Conservation (phyloP, 2,888 invertebrate species). For the Oscheius sp. region DNA sequence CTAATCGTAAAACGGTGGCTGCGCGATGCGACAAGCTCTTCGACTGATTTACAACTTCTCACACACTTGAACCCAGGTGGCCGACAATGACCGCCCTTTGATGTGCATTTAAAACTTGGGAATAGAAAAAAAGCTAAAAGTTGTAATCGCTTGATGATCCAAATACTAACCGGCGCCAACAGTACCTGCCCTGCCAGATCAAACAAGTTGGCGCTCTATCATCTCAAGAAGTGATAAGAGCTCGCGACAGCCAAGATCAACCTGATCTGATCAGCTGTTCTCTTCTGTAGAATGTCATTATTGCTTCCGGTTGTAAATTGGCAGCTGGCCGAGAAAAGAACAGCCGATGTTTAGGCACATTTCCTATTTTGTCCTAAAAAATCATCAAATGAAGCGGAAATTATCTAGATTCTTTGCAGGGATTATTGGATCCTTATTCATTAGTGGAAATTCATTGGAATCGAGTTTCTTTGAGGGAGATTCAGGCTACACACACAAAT, state of each 20-base stretch:
- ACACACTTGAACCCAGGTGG: constrained; percentile 28
- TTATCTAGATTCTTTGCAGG: no score
- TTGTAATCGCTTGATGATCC: not conserved
- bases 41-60: constrained; percentile 24
- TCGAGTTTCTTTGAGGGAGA: no score
- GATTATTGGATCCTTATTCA: no score
- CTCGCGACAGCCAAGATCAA: not conserved
- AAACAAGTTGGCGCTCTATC: no score
- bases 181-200: no score
- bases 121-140: not conserved
- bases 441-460: no score
- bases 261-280: not conserved
- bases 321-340: no score
- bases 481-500: not conserved
- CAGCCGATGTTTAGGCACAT: no score
- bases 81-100: not conserved
- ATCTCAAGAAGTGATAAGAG: not conserved
- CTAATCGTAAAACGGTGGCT: constrained; percentile 30
- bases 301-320: not conserved
- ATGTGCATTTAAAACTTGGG: not conserved
- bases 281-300: not conserved
- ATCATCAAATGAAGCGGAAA: no score
- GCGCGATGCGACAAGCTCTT: constrained; percentile 33
- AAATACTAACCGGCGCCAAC: no score
- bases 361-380: no score